Conservation (phyloP, 2,113 vertebrate species). For the Mellivora capensis region DNA sequence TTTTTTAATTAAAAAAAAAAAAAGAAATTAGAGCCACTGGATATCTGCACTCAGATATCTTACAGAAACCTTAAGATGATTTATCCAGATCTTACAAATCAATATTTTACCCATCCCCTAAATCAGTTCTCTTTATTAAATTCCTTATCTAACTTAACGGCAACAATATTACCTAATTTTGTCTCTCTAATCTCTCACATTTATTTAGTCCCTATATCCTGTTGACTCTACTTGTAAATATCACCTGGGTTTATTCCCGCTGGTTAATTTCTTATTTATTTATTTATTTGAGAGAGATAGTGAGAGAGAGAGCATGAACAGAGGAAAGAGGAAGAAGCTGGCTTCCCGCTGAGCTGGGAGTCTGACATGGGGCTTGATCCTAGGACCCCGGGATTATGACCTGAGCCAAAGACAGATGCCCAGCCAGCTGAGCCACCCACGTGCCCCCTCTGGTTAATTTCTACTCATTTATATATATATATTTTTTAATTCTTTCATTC, state of each 20-base stretch:
- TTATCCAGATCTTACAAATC: not conserved
- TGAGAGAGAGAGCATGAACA: too few species aligned
- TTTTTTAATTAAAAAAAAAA: too few species aligned
- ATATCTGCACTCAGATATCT: not conserved
- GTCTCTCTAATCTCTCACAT: not conserved
- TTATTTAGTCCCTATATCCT: not conserved
- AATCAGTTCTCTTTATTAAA: slow-evolving; percentile 3
- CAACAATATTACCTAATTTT: not conserved
- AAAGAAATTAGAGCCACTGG: not conserved
- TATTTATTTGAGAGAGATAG: not conserved
- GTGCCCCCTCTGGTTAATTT: too few species aligned
- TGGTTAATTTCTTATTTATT: not conserved
- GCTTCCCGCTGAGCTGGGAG: too few species aligned
- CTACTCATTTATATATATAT: not conserved
- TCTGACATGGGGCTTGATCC: too few species aligned
- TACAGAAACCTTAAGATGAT: not conserved
- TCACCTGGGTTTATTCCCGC: not conserved
- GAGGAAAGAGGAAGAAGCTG: too few species aligned
- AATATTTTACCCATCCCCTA: not conserved
- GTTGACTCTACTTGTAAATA: not conserved
- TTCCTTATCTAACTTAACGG: not conserved
- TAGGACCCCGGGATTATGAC: too few species aligned
- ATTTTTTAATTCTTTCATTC: not conserved
- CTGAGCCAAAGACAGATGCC: too few species aligned
- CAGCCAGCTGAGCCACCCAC: too few species aligned